Percentiles rank a stretch among this genome's conserved stretches.
Conservation (phyloP, 2,888 invertebrate species). For the Polia nebulosa region DNA sequence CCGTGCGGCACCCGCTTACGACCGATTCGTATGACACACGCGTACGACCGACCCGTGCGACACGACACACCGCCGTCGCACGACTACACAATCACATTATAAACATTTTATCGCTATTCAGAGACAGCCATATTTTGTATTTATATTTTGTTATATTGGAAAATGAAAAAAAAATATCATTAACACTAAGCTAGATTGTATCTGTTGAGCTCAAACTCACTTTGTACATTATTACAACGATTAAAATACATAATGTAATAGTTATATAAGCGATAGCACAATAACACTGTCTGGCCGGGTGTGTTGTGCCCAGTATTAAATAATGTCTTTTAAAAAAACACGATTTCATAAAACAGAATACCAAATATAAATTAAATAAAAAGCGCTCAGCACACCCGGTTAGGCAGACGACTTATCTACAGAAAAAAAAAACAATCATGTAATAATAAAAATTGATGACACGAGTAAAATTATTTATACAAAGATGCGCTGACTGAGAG, state of each 20-base stretch:
- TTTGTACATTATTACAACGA: slow-evolving; percentile 90
- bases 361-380: slow-evolving; percentile 72
- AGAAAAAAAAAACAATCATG: slow-evolving; percentile 70
- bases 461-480: slow-evolving; percentile 74
- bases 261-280: slow-evolving; percentile 83
- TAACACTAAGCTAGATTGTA: slow-evolving; percentile 87
- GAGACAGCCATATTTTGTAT: slow-evolving; percentile 79
- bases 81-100: slow-evolving; percentile 68
- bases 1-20: not conserved
- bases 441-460: slow-evolving; percentile 71
- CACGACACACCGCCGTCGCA: too few species aligned
- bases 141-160: slow-evolving; percentile 69
- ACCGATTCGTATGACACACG: not conserved
- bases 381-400: slow-evolving; percentile 67
- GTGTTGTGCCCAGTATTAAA: slow-evolving; percentile 67
- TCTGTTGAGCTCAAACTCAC: slow-evolving; percentile 88
- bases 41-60: not conserved
- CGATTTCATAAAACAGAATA: slow-evolving; percentile 67
- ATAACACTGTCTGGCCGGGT: slow-evolving; percentile 62
- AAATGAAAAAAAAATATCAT: slow-evolving; percentile 73
- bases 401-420: slow-evolving; percentile 76
- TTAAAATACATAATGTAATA: slow-evolving; percentile 83
- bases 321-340: slow-evolving; percentile 77
- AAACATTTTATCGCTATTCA: slow-evolving; percentile 77
- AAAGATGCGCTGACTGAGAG: slow-evolving; percentile 71